Evolutionary conservation across 1,140 invertebrate genomes (phyloP).

Genomic region (Tetramorium simillimum): DNA sequence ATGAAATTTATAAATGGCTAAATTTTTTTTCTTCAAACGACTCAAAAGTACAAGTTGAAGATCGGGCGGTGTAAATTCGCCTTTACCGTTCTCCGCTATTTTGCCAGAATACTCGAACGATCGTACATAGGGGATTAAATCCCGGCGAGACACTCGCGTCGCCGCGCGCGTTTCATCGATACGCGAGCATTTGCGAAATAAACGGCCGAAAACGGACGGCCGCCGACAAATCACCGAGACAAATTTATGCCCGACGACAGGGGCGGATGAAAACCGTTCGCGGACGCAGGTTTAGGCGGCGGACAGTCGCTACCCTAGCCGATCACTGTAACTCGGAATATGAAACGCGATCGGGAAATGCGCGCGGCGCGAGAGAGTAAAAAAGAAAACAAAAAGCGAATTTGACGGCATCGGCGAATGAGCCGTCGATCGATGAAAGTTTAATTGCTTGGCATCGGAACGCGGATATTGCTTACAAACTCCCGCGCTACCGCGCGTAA

Average conservation of each 20-base stretch:
- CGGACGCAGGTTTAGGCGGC: constrained; percentile 24
- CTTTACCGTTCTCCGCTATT: constrained; percentile 24
- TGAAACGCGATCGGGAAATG: constrained; percentile 31
- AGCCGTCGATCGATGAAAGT: constrained; percentile 54
- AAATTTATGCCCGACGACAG: constrained; percentile 60
- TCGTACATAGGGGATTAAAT: constrained; percentile 39
- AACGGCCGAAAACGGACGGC: constrained; percentile 52
- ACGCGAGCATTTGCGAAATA: constrained; percentile 53
- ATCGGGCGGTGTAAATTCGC: background rate
- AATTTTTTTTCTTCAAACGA: background rate
- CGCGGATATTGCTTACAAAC: constrained; percentile 62
- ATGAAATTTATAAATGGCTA: too few relatives aligned
- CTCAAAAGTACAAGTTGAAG: background rate
- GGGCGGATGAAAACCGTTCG: constrained; percentile 35
- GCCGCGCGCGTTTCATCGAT: constrained; percentile 45
- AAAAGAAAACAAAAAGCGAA: background rate
- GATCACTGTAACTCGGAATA: constrained; percentile 41
- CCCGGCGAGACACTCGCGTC: constrained; percentile 39
- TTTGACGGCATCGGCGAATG: constrained; percentile 54
- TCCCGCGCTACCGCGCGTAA: constrained; percentile 53
- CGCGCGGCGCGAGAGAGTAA: background rate
- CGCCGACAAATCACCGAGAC: constrained; percentile 50
- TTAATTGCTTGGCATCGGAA: constrained; percentile 60
- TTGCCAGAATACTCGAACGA: constrained; percentile 24
- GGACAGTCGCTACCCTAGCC: background rate